Percentiles rank a stretch among this genome's conserved stretches.
Conservation (phyloP, 2,797 vertebrate genomes). For the Myotis vivesi region DNA sequence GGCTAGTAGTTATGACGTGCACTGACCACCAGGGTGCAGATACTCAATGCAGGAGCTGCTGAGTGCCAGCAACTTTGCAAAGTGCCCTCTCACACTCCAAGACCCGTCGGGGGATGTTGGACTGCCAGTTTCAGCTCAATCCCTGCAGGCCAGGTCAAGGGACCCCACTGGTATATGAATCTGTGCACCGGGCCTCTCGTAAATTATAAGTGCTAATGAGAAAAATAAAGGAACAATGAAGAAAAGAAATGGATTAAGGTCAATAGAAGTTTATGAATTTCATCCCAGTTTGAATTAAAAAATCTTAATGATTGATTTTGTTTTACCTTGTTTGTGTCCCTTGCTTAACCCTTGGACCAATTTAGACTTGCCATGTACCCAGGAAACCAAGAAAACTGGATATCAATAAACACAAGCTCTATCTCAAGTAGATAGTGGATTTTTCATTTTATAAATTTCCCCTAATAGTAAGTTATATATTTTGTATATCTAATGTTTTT, state of each 20-base stretch:
- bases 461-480: not conserved
- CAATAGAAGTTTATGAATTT: not conserved
- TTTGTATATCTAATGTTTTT: not conserved
- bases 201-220: not conserved
- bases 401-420: not conserved
- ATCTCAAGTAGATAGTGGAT: not conserved
- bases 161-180: no score
- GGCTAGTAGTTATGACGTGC: no score
- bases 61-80: no score
- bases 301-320: not conserved
- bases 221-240: not conserved
- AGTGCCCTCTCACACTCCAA: no score
- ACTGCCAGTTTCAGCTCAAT: no score
- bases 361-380: not conserved
- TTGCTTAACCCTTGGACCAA: not conserved
- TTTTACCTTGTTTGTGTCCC: not conserved
- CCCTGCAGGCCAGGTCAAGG: no score
- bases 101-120: no score
- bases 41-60: no score
- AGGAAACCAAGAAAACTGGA: not conserved
- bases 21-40: no score
- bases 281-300: not conserved
- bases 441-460: not conserved
- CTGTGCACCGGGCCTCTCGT: no score
- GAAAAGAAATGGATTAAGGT: not conserved